These are phyloP conservation scores for Pheosia tremula DNA, from an alignment of 2,888 invertebrate species.

Conservation along the genomic window DNA sequence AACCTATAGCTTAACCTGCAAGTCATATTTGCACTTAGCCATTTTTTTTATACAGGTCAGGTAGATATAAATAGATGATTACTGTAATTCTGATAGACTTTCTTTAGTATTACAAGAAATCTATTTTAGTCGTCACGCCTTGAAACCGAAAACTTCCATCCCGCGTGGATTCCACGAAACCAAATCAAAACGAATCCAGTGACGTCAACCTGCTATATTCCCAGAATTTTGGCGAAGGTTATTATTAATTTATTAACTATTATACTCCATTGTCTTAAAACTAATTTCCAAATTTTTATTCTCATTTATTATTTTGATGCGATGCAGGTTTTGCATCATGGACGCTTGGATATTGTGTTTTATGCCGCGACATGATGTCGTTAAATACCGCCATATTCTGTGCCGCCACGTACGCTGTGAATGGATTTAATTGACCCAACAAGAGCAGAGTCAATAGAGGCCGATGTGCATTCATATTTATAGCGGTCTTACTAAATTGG, in stretches of 20 bases:
- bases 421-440: conserved; percentile 58
- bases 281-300: conserved; percentile 17
- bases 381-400: conserved; percentile 17
- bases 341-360: neutral
- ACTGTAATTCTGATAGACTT: conserved; percentile 16
- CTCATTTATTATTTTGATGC: neutral
- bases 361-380: neutral
- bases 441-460: conserved; percentile 52
- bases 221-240: conserved; percentile 48
- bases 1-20: too few relatives aligned
- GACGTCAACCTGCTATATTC: conserved; percentile 69
- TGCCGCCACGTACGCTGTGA: conserved; percentile 28
- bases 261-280: conserved; percentile 45
- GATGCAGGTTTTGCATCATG: neutral
- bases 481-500: conserved; percentile 66
- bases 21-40: too few relatives aligned
- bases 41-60: too few relatives aligned
- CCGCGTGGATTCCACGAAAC: conserved; percentile 58
- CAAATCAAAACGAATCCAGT: conserved; percentile 53
- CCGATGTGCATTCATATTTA: conserved; percentile 53
- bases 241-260: conserved; percentile 45
- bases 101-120: conserved; percentile 33
- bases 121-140: conserved; percentile 55
- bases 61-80: conserved; percentile 10
- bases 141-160: conserved; percentile 55